phyloP scores from a whole-genome alignment of 2,113 vertebrate genomes.

The Microtus richardsoni region DNA sequence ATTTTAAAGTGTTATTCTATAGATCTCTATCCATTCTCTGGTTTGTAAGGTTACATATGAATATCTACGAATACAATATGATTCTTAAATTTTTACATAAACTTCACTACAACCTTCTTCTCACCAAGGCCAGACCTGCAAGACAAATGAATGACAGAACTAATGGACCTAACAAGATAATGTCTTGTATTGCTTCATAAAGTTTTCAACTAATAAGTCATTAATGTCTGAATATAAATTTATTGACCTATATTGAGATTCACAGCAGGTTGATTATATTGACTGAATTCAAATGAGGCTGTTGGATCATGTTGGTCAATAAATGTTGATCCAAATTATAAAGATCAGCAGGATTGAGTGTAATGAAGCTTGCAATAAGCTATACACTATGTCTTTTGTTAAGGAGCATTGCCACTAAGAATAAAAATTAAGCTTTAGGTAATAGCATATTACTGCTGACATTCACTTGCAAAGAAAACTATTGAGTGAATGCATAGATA shows the following conservation, averaged over 20 bases:
- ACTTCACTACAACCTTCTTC: conserved; percentile 37
- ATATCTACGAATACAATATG: conserved; percentile 44
- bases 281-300: conserved; percentile 67
- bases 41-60: background rate
- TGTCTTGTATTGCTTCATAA: conserved; percentile 74
- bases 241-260: conserved; percentile 72
- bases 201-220: conserved; percentile 70
- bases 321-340: conserved; percentile 75
- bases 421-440: conserved; percentile 68
- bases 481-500: conserved; percentile 7
- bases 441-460: conserved; percentile 48
- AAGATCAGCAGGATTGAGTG: conserved; percentile 41
- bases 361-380: conserved; percentile 69
- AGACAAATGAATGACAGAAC: conserved; percentile 77
- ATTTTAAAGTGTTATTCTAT: conserved; percentile 27
- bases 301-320: conserved; percentile 69
- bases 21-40: conserved; percentile 50
- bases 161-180: conserved; percentile 71
- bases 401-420: conserved; percentile 60
- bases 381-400: conserved; percentile 68
- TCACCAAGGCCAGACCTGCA: conserved; percentile 52
- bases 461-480: conserved; percentile 42
- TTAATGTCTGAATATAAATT: conserved; percentile 74
- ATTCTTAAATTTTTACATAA: conserved; percentile 67
- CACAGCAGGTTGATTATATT: conserved; percentile 63